Conservation (phyloP, 1,140 invertebrate genomes). For the Metaphire vulgaris region DNA sequence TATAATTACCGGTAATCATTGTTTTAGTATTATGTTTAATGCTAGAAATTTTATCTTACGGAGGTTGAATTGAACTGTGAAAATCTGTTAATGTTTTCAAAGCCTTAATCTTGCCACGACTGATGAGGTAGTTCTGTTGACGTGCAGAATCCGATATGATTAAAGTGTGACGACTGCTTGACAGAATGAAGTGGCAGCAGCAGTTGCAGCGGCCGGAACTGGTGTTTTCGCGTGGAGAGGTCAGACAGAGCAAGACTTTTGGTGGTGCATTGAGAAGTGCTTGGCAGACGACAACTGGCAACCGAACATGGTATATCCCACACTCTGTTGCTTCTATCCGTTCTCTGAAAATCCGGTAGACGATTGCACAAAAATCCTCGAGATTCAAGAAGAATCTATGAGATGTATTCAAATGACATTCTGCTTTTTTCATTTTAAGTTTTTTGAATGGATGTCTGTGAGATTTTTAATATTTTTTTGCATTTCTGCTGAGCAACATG, state of each 20-base stretch:
- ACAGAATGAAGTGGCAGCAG: conserved; percentile 93
- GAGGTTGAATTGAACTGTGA: no score
- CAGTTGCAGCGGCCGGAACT: conserved; percentile 78
- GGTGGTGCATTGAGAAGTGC: conserved; percentile 97
- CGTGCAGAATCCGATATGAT: no score
- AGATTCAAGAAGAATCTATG: no score
- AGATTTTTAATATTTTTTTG: background rate
- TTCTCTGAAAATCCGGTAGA: no score
- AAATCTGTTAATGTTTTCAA: no score
- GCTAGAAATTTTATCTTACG: no score
- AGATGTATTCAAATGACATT: background rate
- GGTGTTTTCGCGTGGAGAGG: conserved; percentile 91
- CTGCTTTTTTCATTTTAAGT: background rate
- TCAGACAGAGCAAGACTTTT: conserved; percentile 94
- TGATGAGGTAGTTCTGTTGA: no score
- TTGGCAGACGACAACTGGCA: conserved; percentile 85
- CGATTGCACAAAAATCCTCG: background rate
- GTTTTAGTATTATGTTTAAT: no score
- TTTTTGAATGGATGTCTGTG: background rate
- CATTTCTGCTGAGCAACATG: no score
- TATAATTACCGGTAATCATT: no score
- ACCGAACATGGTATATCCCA: conserved; percentile 71
- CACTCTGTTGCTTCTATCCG: conserved; percentile 13
- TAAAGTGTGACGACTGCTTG: no score
- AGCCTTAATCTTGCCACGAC: no score